Evolutionary conservation across 2,113 vertebrate species (phyloP).

Genomic region (Tor tambroides): DNA sequence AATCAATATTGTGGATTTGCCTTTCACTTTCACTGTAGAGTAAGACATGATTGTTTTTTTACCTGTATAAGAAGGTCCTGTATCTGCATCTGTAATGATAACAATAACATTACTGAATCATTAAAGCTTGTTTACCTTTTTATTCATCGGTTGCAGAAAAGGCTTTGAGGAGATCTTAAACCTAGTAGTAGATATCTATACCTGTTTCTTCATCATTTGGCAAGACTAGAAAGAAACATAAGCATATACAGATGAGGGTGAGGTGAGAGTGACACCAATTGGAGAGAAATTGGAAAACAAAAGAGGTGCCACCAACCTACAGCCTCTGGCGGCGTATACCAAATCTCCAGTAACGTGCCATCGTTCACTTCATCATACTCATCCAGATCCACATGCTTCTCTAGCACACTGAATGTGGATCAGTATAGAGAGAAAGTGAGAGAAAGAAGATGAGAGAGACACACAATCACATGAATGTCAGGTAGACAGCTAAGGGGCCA

Average conservation of each 20-base stretch:
- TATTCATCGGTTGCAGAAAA: background rate
- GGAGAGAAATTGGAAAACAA: background rate
- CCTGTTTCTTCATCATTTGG: constrained; percentile 25
- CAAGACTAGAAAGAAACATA: constrained; percentile 22
- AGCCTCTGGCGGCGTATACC: constrained; percentile 50
- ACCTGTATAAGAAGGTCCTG: constrained; percentile 44
- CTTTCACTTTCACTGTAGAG: background rate
- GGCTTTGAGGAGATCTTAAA: background rate
- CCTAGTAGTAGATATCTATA: background rate
- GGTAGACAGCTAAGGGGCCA: background rate
- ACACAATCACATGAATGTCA: background rate
- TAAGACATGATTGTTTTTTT: background rate
- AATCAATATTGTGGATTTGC: background rate
- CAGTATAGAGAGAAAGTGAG: background rate
- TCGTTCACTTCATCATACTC: constrained; percentile 42
- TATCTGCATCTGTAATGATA: constrained; percentile 41
- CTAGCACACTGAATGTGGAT: constrained; percentile 38
- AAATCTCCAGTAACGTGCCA: constrained; percentile 42
- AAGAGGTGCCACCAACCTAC: constrained; percentile 23
- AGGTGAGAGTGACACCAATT: background rate
- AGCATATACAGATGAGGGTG: background rate
- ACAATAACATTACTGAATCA: background rate
- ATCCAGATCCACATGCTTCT: constrained; percentile 35
- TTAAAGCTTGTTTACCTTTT: background rate
- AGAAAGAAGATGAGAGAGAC: background rate